Evolutionary conservation across 2,797 vertebrate species (phyloP).

Genomic region (Glyptemys insculpta): DNA sequence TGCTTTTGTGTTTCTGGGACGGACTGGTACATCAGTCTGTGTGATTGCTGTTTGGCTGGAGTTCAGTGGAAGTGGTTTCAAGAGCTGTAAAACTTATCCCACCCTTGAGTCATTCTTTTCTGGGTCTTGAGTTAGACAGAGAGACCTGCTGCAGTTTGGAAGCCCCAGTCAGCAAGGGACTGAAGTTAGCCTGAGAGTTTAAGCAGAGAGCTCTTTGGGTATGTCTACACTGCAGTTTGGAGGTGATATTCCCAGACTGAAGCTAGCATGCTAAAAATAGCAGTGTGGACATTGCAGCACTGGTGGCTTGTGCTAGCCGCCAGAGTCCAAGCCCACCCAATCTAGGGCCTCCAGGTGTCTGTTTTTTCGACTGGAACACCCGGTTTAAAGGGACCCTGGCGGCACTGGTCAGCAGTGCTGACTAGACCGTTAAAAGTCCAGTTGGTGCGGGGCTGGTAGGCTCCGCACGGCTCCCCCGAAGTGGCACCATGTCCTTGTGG

Average conservation of each 20-base stretch:
- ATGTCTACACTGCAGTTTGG: not conserved
- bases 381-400: no score
- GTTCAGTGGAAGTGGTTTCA: not conserved
- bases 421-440: no score
- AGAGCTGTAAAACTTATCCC: not conserved
- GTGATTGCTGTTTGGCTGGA: fast-evolving
- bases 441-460: no score
- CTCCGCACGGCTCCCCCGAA: no score
- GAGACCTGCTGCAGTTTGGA: not conserved
- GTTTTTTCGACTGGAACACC: no score
- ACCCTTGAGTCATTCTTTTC: not conserved
- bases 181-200: not conserved
- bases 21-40: not conserved
- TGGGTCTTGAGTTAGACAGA: not conserved
- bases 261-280: not conserved
- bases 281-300: not conserved
- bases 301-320: not conserved
- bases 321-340: no score
- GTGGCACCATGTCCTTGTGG: no score
- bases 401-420: no score
- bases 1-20: not conserved
- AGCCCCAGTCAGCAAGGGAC: not conserved
- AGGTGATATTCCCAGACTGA: not conserved
- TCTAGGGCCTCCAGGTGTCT: no score
- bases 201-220: not conserved